Base-by-base conservation (phyloP, 2,888 invertebrate genomes). In the Atrina japonica region DNA sequence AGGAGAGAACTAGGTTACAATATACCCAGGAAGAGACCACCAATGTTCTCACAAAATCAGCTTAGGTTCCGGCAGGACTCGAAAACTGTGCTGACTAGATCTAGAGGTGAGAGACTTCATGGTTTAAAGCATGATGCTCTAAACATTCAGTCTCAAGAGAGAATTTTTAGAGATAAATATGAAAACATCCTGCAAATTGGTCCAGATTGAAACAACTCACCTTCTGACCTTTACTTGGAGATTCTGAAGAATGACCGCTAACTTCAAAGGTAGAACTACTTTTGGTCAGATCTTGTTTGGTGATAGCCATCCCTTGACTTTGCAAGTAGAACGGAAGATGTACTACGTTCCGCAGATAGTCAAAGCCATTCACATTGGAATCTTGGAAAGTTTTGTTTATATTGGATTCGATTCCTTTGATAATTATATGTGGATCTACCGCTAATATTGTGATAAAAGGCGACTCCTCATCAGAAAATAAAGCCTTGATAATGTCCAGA, bases 251-350 rank as follows among this genome's bases (percentile, higher is more conserved):
- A 27, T 64, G 52, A 14, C 25, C 30, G 0, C 58, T 35, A 14
- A 80, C 65, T 27, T 80, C 81, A 61, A 69, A 74, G 1, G 71
- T 66, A 14, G 82, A 81, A 1, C 53, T 53, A 55, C 78, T 78
- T 43, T 73, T 74, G 0, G 76, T 71, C 53, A 81, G 73, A n/a
- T 80, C 70, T 66, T 83, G 76, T 59, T 75, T 78, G 52, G 81
- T 86, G 14, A 84, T 96, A 0, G 97, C 93, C 72, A 99, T 91
- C 11, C 97, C 98, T 0, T 98, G 97, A 92, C 98, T 98, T 92
- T 99, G 99, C 69, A 99, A 93, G 91, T 97, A 99, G 92, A 99
- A 99, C 0, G 99, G 99, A 85, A 99, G 92, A 90, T 98, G 99
- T 27, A 99, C 97, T 93, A 99, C 95, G 90, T 99, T 99, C 76